phyloP scores from a whole-genome alignment of 2,888 invertebrate genomes.

The Odontocolon sp. region DNA sequence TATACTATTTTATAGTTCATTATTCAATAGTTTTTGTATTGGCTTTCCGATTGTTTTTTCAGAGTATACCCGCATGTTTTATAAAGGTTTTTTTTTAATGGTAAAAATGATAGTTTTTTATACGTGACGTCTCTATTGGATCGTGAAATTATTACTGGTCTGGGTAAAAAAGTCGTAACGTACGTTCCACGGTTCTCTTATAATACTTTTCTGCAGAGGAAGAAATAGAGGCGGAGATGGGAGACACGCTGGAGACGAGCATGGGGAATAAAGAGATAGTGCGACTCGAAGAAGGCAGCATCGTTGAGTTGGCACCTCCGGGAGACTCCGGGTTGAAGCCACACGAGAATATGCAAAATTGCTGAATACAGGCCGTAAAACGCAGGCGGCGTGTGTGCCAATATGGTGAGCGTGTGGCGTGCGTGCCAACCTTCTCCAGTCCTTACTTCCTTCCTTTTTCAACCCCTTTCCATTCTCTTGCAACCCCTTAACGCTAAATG shows the following conservation, averaged over 20 bases:
- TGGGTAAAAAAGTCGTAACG: slow-evolving; percentile 47
- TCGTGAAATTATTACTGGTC: neutral
- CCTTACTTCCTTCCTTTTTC: slow-evolving; percentile 26
- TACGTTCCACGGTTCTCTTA: slow-evolving; percentile 7
- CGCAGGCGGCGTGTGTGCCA: slow-evolving; percentile 77
- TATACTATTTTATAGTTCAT: too few species aligned
- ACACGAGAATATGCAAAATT: slow-evolving; percentile 75
- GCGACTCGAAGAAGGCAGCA: slow-evolving; percentile 10
- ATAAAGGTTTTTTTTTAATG: too few species aligned
- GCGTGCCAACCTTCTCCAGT: slow-evolving; percentile 24
- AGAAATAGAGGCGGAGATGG: slow-evolving; percentile 18
- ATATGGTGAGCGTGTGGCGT: slow-evolving; percentile 71
- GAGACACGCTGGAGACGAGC: slow-evolving; percentile 18
- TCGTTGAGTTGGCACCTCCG: neutral
- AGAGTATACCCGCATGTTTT: too few species aligned
- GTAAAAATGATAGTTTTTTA: too few species aligned
- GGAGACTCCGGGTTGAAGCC: slow-evolving; percentile 52
- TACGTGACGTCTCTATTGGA: too few species aligned
- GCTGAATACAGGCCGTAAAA: slow-evolving; percentile 79
- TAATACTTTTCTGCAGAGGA: slow-evolving; percentile 1
- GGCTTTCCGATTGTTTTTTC: too few species aligned
- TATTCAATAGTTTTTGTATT: too few species aligned
- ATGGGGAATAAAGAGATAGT: slow-evolving; percentile 8
- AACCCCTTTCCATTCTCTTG: slow-evolving; percentile 23
- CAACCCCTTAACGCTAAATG: slow-evolving; percentile 61